These are phyloP conservation scores for Hemiscyllium ocellatum DNA, from an alignment of 2,113 vertebrate genomes.

Conservation along the genomic window DNA sequence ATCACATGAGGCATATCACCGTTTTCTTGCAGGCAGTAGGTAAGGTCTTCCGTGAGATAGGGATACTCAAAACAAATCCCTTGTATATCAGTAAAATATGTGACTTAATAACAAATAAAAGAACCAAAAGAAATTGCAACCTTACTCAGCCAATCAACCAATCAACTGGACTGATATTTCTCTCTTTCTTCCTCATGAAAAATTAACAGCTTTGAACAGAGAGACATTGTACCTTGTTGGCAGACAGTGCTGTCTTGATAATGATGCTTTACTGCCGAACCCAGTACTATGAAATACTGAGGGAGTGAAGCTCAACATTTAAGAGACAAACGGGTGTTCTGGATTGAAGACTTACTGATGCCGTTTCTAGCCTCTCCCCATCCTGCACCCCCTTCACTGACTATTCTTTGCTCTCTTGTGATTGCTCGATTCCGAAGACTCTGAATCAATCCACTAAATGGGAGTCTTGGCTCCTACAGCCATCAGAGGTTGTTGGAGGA, in stretches of 20 bases:
- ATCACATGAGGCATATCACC: neutral
- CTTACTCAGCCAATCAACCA: neutral
- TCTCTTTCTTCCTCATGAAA: neutral
- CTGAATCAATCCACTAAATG: neutral
- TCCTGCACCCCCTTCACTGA: neutral
- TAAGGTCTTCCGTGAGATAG: neutral
- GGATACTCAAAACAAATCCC: neutral
- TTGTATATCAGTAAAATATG: neutral
- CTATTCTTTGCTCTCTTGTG: neutral
- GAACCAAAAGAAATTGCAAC: neutral
- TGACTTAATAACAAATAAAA: neutral
- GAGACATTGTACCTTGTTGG: neutral
- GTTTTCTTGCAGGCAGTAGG: neutral
- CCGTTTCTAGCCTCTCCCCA: neutral
- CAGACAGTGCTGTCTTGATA: neutral
- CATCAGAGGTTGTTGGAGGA: neutral
- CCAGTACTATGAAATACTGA: neutral
- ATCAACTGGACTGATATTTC: neutral
- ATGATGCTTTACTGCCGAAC: too few species aligned
- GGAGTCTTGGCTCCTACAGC: neutral
- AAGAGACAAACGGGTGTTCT: neutral
- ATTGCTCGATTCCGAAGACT: neutral
- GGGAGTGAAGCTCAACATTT: neutral
- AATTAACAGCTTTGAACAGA: neutral
- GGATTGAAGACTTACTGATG: neutral